phyloP scores from a whole-genome alignment of 1,140 invertebrate genomes.

The Leptoteleia sp. region DNA sequence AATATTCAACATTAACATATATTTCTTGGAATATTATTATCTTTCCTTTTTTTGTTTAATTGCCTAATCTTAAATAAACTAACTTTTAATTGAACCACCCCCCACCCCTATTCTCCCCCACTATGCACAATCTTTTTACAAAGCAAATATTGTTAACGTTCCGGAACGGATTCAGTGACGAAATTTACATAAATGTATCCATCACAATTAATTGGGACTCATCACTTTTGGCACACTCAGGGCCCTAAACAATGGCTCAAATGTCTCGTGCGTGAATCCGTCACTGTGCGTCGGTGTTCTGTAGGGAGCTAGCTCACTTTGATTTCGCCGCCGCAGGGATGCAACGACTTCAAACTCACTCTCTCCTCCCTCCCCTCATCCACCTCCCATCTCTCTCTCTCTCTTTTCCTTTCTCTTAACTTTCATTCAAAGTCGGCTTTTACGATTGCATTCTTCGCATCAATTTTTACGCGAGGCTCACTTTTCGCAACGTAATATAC shows the following conservation, averaged over 20 bases:
- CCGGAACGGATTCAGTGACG: not conserved
- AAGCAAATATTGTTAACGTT: conserved; percentile 32
- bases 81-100: too few species aligned
- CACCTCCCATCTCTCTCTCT: too few species aligned
- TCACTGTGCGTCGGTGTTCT: conserved; percentile 33
- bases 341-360: conserved; percentile 42
- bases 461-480: conserved; percentile 29
- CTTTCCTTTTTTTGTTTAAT: too few species aligned
- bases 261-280: conserved; percentile 39
- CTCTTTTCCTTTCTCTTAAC: conserved; percentile 44
- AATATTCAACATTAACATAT: too few species aligned
- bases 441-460: conserved; percentile 14
- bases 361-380: too few species aligned
- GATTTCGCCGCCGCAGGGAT: conserved; percentile 72
- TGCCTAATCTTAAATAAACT: too few species aligned
- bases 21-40: too few species aligned
- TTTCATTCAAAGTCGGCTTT: conserved; percentile 37
- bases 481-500: too few species aligned
- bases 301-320: conserved; percentile 69
- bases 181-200: conserved; percentile 36
- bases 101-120: too few species aligned
- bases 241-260: conserved; percentile 33
- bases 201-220: conserved; percentile 55
- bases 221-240: conserved; percentile 29
- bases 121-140: not conserved